Evolutionary conservation across 1,140 invertebrate genomes (phyloP).

Genomic region (Cydia amplana): DNA sequence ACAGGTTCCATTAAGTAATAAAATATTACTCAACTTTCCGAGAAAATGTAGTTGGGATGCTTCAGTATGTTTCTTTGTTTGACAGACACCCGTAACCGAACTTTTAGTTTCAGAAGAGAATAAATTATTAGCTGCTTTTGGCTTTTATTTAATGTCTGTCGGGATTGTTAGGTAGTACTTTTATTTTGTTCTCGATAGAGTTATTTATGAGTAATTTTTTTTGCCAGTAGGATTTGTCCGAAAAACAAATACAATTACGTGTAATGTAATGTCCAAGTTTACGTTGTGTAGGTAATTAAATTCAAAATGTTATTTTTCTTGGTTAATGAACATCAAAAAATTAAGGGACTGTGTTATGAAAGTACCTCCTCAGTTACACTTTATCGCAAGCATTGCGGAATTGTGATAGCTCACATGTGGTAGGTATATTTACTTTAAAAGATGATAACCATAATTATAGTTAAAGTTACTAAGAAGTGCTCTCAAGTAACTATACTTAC

Average conservation of each 20-base stretch:
- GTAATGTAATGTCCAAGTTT: too few species aligned
- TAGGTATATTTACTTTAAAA: too few species aligned
- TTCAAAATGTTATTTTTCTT: too few species aligned
- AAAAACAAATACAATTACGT: background rate
- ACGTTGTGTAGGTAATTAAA: too few species aligned
- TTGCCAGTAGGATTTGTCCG: background rate
- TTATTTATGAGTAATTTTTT: background rate
- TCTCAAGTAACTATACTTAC: too few species aligned
- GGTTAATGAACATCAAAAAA: too few species aligned
- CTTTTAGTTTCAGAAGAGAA: background rate
- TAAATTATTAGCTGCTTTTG: background rate
- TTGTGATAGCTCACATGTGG: too few species aligned
- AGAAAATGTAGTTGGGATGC: background rate
- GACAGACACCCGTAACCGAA: background rate
- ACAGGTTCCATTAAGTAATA: constrained; percentile 8
- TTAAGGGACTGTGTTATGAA: too few species aligned
- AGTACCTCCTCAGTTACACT: too few species aligned
- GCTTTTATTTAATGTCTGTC: background rate
- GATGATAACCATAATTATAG: too few species aligned
- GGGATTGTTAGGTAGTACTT: background rate
- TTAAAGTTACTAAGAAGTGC: too few species aligned
- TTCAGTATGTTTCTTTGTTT: constrained; percentile 7
- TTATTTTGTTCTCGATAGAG: background rate
- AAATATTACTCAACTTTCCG: background rate
- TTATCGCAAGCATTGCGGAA: too few species aligned